Evolutionary conservation across 64 coral and sea anemone species (phyloP).

Genomic region (Acropora tenuis): DNA sequence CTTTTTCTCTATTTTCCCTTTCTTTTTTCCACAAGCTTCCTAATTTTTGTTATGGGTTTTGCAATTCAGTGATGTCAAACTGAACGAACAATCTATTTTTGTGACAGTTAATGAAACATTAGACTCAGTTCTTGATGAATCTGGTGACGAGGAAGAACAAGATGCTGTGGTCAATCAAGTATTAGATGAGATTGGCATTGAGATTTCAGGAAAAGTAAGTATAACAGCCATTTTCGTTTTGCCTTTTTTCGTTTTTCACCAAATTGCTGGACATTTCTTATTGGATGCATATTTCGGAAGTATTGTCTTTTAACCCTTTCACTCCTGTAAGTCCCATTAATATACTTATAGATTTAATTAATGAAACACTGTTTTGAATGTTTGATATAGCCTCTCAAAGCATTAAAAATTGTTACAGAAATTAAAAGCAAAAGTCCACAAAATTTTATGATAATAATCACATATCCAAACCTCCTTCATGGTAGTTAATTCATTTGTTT

Average conservation of each 20-base stretch:
- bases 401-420: too few species aligned
- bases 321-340: too few species aligned
- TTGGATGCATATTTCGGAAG: too few species aligned
- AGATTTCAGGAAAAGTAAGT: slow-evolving; percentile 92
- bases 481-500: too few species aligned
- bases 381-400: too few species aligned
- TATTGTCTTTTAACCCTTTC: too few species aligned
- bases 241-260: background rate
- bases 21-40: background rate
- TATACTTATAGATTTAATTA: too few species aligned
- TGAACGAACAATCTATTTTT: background rate
- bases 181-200: slow-evolving; percentile 97
- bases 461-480: too few species aligned
- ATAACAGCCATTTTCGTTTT: background rate
- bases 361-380: too few species aligned
- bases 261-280: background rate
- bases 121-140: slow-evolving; percentile 94
- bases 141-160: slow-evolving; percentile 97
- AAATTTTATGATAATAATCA: too few species aligned
- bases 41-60: background rate
- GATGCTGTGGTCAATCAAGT: slow-evolving; percentile 97
- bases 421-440: too few species aligned
- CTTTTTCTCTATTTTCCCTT: too few species aligned
- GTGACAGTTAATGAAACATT: slow-evolving; percentile 90
- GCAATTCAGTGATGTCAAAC: background rate